These are phyloP conservation scores for Microcebus jonahi DNA, from an alignment of 2,113 vertebrate species.

Conservation along the genomic window DNA sequence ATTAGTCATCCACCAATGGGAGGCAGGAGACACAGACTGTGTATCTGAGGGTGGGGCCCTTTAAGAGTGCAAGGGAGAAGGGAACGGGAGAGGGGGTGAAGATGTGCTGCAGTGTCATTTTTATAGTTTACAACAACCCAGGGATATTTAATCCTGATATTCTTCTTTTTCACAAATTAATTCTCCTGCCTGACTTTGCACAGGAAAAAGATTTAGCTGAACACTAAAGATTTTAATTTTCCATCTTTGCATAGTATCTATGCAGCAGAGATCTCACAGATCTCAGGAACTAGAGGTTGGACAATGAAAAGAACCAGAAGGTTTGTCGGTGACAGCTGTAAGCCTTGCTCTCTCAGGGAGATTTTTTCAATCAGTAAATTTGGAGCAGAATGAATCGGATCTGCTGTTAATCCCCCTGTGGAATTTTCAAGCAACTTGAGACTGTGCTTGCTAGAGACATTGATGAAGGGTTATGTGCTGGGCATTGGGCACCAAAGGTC, in stretches of 20 bases:
- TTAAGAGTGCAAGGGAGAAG: background rate
- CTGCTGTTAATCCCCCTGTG: background rate
- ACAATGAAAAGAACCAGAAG: background rate
- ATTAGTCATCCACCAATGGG: background rate
- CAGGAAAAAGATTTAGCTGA: background rate
- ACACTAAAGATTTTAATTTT: background rate
- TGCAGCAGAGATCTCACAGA: background rate
- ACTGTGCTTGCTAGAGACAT: background rate
- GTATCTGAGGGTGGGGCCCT: background rate
- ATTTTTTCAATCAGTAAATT: conserved; percentile 40
- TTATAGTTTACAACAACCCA: background rate
- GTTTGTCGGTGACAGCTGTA: background rate
- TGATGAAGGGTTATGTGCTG: background rate
- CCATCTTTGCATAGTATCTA: background rate
- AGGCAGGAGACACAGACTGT: background rate
- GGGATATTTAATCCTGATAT: background rate
- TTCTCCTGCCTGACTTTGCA: background rate
- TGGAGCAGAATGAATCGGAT: background rate
- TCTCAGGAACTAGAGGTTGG: background rate
- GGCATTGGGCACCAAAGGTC: background rate
- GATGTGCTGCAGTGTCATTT: background rate
- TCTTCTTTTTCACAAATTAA: background rate
- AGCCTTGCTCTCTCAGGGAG: background rate
- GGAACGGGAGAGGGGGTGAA: background rate
- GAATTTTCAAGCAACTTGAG: background rate